phyloP scores from a whole-genome alignment of 2,113 vertebrate genomes.

The Acrocephalus arundinaceus region DNA sequence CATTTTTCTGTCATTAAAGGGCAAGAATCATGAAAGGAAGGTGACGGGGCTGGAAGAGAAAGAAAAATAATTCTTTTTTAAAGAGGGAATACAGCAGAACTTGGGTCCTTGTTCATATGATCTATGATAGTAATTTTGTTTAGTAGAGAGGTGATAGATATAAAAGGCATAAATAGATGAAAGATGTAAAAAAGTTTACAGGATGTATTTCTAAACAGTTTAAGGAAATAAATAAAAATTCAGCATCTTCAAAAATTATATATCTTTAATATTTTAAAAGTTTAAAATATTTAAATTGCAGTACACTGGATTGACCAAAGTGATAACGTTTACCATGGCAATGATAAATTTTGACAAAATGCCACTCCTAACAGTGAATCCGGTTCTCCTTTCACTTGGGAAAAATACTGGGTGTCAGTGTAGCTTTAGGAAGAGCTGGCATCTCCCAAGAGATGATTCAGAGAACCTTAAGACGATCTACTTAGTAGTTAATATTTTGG shows the following conservation, averaged over 20 bases:
- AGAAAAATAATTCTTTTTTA: background rate
- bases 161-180: background rate
- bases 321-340: background rate
- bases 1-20: background rate
- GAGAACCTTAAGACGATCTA: background rate
- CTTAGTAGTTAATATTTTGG: slow-evolving; percentile 30
- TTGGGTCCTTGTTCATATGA: background rate
- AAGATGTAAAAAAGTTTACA: background rate
- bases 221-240: background rate
- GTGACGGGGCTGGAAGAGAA: background rate
- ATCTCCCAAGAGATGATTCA: background rate
- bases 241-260: background rate
- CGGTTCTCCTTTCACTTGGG: background rate
- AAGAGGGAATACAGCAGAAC: background rate
- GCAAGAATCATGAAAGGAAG: background rate
- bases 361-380: background rate
- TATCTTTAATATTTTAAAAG: background rate
- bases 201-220: background rate
- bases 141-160: background rate
- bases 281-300: background rate
- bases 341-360: background rate
- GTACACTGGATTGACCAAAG: background rate
- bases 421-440: background rate
- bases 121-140: background rate
- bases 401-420: background rate